Conservation (phyloP, 2,113 vertebrate genomes). For the Spea multiplicata region DNA sequence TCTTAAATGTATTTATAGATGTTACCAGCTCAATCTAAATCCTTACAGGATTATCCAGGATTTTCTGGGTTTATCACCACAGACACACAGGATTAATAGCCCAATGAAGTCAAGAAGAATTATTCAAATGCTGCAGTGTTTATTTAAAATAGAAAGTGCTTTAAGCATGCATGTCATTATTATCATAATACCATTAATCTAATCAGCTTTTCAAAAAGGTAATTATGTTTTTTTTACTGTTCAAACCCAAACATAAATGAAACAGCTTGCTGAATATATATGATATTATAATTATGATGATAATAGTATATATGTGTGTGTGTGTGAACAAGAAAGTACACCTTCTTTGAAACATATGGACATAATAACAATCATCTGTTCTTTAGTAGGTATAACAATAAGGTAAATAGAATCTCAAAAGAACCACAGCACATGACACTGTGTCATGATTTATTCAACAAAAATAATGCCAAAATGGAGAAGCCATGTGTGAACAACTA, state of each 20-base stretch:
- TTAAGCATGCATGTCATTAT: slow-evolving; percentile 62
- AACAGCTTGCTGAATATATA: slow-evolving; percentile 47
- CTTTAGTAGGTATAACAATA: no score
- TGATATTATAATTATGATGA: no score
- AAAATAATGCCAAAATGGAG: no score
- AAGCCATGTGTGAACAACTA: no score
- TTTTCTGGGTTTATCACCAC: slow-evolving; percentile 80
- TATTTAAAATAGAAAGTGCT: slow-evolving; percentile 57
- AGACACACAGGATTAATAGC: slow-evolving; percentile 74
- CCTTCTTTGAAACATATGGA: no score
- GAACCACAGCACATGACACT: no score
- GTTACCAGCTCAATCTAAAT: slow-evolving; percentile 69
- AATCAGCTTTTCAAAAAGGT: slow-evolving; percentile 66
- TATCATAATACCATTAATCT: slow-evolving; percentile 66
- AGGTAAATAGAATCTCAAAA: no score
- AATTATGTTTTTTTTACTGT: slow-evolving; percentile 69
- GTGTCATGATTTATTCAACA: no score
- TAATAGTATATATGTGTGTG: no score
- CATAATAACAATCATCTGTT: no score
- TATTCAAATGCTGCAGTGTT: slow-evolving; percentile 51
- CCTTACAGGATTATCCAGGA: slow-evolving; percentile 77
- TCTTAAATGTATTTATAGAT: slow-evolving; percentile 74
- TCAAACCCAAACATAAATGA: slow-evolving; percentile 66
- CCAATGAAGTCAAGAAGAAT: slow-evolving; percentile 76
- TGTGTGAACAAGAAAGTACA: no score